Conservation (phyloP, 2,797 vertebrate species). For the Anabacerthia variegaticeps region DNA sequence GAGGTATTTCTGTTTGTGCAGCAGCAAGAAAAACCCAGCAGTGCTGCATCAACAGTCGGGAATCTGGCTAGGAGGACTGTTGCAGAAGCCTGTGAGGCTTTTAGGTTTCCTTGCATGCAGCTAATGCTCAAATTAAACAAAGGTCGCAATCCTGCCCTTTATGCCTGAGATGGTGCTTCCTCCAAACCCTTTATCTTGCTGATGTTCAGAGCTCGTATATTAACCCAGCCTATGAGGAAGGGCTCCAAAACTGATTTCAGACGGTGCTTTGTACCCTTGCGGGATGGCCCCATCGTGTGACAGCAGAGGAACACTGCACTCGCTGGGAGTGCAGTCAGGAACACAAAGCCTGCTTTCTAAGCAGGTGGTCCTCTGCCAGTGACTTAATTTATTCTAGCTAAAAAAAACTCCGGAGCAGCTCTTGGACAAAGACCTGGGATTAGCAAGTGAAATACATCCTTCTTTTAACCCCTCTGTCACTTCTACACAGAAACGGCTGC, state of each 20-base stretch:
- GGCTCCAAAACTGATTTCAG: background rate
- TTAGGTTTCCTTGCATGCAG: background rate
- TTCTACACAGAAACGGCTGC: background rate
- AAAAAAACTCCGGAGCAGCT: background rate
- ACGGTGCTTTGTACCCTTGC: background rate
- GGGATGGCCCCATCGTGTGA: constrained; percentile 56
- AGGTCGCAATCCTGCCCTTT: background rate
- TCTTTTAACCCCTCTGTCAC: constrained; percentile 36
- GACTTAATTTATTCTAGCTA: constrained; percentile 45
- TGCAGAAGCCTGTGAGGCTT: background rate
- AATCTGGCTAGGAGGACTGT: background rate
- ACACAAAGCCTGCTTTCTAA: constrained; percentile 49
- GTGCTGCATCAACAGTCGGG: background rate
- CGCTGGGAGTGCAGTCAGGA: background rate
- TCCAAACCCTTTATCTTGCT: background rate
- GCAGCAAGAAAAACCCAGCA: background rate
- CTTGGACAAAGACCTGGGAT: constrained; percentile 44
- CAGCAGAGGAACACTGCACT: background rate
- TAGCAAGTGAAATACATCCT: constrained; percentile 41
- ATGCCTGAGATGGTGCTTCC: background rate
- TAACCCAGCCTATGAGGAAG: background rate
- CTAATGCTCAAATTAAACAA: background rate
- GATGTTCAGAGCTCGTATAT: background rate
- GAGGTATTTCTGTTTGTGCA: background rate
- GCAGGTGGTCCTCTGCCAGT: constrained; percentile 42